phyloP scores from a whole-genome alignment of 2,888 invertebrate species.

The Dichetophora obliterata region DNA sequence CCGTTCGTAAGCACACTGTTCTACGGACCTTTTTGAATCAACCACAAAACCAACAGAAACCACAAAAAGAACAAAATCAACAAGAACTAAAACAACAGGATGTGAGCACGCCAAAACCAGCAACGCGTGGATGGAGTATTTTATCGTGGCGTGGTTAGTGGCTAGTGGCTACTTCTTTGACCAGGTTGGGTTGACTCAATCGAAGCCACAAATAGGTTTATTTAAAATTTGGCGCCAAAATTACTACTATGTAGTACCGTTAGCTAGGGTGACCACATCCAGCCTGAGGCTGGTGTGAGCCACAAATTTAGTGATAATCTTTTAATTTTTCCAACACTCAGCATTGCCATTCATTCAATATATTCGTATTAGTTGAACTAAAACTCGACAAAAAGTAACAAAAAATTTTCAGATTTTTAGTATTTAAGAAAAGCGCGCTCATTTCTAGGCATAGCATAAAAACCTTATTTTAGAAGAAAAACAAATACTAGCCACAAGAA shows the following conservation, averaged over 20 bases:
- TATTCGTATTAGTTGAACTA: constrained; percentile 22
- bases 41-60: constrained; percentile 43
- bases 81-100: constrained; percentile 52
- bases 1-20: constrained; percentile 62
- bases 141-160: constrained; percentile 65
- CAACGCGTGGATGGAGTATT: constrained; percentile 62
- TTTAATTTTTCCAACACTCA: background rate
- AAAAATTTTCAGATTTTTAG: background rate
- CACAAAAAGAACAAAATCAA: constrained; percentile 63
- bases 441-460: constrained; percentile 52
- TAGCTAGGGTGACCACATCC: background rate
- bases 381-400: background rate
- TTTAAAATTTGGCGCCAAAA: constrained; percentile 55
- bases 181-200: too few species aligned
- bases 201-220: background rate
- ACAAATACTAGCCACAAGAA: background rate
- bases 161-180: constrained; percentile 47
- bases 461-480: background rate
- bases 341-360: constrained; percentile 37
- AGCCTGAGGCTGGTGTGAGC: background rate
- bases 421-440: constrained; percentile 41
- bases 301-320: background rate
- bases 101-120: constrained; percentile 44
- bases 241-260: constrained; percentile 66
- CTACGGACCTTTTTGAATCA: constrained; percentile 61